These are phyloP conservation scores for Protobothrops mucrosquamatus DNA, from an alignment of 2,113 vertebrate genomes.

Conservation along the genomic window DNA sequence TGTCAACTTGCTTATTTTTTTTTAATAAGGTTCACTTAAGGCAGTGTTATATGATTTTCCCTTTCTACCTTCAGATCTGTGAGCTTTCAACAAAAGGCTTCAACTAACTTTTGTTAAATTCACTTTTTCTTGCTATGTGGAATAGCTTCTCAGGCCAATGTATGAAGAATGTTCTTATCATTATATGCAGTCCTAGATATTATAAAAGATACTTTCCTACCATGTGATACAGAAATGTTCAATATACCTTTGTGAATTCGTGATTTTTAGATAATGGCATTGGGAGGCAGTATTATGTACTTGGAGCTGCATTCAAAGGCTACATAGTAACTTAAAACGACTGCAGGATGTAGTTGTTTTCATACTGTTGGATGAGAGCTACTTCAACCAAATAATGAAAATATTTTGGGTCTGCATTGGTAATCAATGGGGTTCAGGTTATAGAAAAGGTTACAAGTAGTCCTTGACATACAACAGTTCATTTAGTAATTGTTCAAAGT, in stretches of 20 bases:
- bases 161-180: not conserved
- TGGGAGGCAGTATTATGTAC: not conserved
- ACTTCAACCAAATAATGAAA: not conserved
- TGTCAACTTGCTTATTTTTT: not conserved
- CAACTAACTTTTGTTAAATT: conserved; percentile 38
- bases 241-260: not conserved
- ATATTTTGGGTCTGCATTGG: not conserved
- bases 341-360: not conserved
- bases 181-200: not conserved
- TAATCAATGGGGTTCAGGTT: not conserved
- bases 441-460: not conserved
- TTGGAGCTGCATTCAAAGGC: not conserved
- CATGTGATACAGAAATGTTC: not conserved
- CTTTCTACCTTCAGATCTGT: conserved; percentile 30
- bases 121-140: conserved; percentile 25
- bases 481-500: not conserved
- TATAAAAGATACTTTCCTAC: conserved; percentile 9
- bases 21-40: conserved; percentile 47
- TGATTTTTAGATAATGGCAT: not conserved
- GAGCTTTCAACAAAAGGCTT: conserved; percentile 29
- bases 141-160: not conserved
- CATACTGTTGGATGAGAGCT: not conserved
- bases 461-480: not conserved
- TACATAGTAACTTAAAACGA: not conserved
- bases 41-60: conserved; percentile 49